Base-by-base conservation (phyloP, 1,140 invertebrate genomes). In the Dolichoris vasculosae region DNA sequence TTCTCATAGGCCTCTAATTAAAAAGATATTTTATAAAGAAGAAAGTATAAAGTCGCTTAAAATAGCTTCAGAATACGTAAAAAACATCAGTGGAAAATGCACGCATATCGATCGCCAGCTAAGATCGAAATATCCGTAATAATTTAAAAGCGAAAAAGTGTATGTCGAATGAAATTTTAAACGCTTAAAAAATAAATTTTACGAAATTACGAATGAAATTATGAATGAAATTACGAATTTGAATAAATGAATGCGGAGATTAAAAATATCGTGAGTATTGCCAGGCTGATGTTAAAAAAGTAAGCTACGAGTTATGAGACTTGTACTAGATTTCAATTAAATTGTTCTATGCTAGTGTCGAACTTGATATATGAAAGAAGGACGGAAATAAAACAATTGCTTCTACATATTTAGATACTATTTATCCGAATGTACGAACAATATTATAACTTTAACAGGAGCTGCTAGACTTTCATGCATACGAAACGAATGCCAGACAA, bases 401-500 rank as follows among this genome's bases (percentile, higher is more conserved):
- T 7, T 67, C 17, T 67, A 67, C 20, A 17, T n/a, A 67, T 67
- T 71, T 13, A 17, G 67, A 71, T 38, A 73, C 40, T 7, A 9
- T 9, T 38, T 13, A 40, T 15, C 11, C 43, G 15, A 8, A 9
- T 8, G 38, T 55, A 59, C 23, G n/a, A 4, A 38, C 46, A 30
- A 30, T 51, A 30, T 51, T 0, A 26, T 30, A n/a, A 8, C 38
- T 20, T 38, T 71, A 71, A 40, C 38, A 63, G 40, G 59, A 79
- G 40, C 11, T 32, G 46, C 46, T 43, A 15, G 80, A 82, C 80
- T 82, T 75, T 76, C 69, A 80, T 26, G 23, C 4, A n/a, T 15
- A n/a, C 46, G 2, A 77, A 55, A 26, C 26, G 63, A 84, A 79
- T 75, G 83, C 83, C 30, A 23, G 46, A 55, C 83, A 75, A 78